Base-by-base conservation (phyloP, 92 coral and sea anemone genomes). In the Epizoanthus rinbou region DNA sequence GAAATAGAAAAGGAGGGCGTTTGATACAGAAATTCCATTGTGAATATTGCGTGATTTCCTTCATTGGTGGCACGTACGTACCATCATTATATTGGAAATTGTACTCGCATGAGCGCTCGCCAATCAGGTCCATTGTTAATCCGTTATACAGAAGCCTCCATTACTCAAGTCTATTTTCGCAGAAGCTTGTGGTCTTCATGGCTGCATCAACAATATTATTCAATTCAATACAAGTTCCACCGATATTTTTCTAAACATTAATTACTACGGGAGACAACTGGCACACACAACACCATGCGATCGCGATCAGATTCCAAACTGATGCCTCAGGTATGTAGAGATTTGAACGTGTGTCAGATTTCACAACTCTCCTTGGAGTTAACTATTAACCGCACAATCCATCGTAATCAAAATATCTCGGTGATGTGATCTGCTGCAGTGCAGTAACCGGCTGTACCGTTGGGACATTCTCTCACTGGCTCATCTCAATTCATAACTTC, bases 251-350 rank as follows among this genome's bases (percentile, higher is more conserved):
- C 13, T 28, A 25, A 11, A 14, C 72, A 37, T 66, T 2, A 66
- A 6, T 41, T 19, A 67, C 3, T 67, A n/a, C 58, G 37, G 33
- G 25, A 75, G 24, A 16, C 11, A n/a, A 33, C n/a, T 28, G 50
- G n/a, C 2, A 8, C 21, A 2, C 8, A n/a, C 10, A 18, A 33
- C 54, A 35, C 16, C 47, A 75, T 75, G 81, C 64, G 81, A 57
- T 17, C 81, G 6, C 68, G 81, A 57, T 33, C 81, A 58, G 81
- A 75, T 16, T 75, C 81, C 28, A 75, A 75, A 52, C 65, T 57
- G 3, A 57, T 31, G 25, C 21, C 54, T 2, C 68, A 57, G 81
- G 81, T 75, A 6, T 11, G 53, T 75, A 57, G 31, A 28, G 2
- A 28, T 28, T 0, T 33, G 31, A 3, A n/a, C 6, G 10, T 21